These are phyloP conservation scores for Balearica regulorum DNA, from an alignment of 2,797 vertebrate species.

Conservation along the genomic window DNA sequence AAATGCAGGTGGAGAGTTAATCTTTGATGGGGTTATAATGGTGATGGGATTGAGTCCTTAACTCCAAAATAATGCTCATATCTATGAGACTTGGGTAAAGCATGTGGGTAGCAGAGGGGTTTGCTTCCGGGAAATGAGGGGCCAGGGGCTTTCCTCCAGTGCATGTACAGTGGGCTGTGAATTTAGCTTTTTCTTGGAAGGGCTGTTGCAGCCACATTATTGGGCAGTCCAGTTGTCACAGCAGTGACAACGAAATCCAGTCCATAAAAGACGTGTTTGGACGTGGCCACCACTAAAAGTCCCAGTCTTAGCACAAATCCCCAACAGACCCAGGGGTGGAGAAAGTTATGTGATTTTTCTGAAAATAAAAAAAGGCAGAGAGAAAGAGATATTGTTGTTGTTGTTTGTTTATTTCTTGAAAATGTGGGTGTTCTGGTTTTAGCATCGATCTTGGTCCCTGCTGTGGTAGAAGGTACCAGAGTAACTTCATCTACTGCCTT, in stretches of 20 bases:
- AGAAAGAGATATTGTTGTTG: too few species aligned
- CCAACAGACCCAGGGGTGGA: neutral
- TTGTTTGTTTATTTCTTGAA: neutral
- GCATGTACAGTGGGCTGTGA: neutral
- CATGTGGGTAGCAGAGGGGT: neutral
- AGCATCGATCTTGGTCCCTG: neutral
- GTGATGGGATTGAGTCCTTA: neutral
- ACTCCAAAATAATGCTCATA: neutral
- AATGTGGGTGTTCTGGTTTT: neutral
- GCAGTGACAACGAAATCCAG: neutral
- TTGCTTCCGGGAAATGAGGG: neutral
- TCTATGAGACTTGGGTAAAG: neutral
- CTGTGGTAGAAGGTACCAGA: neutral
- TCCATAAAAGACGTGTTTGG: neutral
- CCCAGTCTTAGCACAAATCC: neutral
- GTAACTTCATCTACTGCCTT: neutral
- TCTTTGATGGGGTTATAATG: neutral
- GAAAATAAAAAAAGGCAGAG: neutral
- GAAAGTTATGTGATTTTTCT: neutral
- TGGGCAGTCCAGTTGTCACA: neutral
- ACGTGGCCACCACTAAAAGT: neutral
- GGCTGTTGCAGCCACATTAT: neutral
- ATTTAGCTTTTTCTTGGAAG: neutral
- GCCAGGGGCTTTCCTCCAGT: accelerated
- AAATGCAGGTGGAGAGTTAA: neutral